A percentile compares a stretch with the other conserved stretches of the same genome.
phyloP scores from a whole-genome alignment of 2,888 invertebrate genomes.

The Augochlorella aurata region DNA sequence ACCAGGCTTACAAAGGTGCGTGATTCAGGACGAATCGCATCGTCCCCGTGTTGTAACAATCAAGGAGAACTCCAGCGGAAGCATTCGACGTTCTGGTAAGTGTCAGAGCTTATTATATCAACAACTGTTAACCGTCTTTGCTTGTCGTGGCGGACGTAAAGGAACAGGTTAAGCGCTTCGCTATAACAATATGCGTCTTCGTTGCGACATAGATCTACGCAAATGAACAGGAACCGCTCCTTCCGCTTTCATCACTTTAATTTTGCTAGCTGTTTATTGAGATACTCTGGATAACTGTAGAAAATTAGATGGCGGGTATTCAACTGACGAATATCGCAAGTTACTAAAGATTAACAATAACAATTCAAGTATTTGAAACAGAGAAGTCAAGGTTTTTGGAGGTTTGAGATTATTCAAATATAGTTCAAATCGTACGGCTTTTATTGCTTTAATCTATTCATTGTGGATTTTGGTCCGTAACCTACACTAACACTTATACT shows the following conservation, averaged over 20 bases:
- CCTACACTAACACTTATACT: too few species aligned
- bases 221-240: background rate
- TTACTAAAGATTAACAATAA: background rate
- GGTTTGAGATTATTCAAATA: background rate
- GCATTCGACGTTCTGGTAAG: background rate
- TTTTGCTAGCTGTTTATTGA: background rate
- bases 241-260: too few species aligned
- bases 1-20: background rate
- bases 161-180: background rate
- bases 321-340: background rate
- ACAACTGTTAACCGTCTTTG: background rate
- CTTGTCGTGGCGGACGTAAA: background rate
- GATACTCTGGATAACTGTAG: background rate
- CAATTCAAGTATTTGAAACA: background rate
- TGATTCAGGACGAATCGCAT: background rate
- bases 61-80: constrained; percentile 21
- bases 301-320: background rate
- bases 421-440: background rate
- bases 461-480: too few species aligned
- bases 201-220: background rate
- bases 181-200: background rate
- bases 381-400: background rate
- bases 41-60: background rate
- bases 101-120: background rate
- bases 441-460: too few species aligned